Evolutionary conservation across 2,888 invertebrate species (phyloP).

Genomic region (Nysson spinosus): DNA sequence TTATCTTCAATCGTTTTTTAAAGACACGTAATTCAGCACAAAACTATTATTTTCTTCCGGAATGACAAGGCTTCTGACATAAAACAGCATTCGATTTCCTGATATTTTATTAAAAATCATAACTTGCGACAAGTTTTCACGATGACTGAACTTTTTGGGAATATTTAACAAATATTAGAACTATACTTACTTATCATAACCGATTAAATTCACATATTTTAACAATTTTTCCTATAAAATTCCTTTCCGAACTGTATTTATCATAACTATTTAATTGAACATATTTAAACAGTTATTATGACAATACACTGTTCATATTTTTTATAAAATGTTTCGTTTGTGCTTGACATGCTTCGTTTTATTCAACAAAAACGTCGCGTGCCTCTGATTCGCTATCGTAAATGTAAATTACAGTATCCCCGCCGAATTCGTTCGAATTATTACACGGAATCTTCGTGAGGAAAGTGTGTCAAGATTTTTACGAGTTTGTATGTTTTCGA

Average conservation of each 20-base stretch:
- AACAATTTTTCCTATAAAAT: too few relatives aligned
- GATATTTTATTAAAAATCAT: too few relatives aligned
- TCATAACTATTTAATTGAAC: too few relatives aligned
- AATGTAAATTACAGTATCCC: slow-evolving; percentile 11
- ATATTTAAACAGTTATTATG: too few relatives aligned
- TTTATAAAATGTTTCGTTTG: slow-evolving; percentile 46
- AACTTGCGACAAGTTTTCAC: too few relatives aligned
- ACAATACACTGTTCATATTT: too few relatives aligned
- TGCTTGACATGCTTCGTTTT: slow-evolving; percentile 46
- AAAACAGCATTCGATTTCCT: slow-evolving; percentile 11
- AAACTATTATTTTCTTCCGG: slow-evolving; percentile 7
- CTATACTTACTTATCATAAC: too few relatives aligned
- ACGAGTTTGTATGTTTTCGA: slow-evolving; percentile 29
- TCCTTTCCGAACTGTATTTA: too few relatives aligned
- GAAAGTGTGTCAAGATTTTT: slow-evolving; percentile 42
- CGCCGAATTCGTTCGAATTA: slow-evolving; percentile 40
- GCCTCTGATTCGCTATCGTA: slow-evolving; percentile 13
- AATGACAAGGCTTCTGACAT: slow-evolving; percentile 3
- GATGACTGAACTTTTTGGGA: too few relatives aligned
- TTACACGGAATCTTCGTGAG: slow-evolving; percentile 36
- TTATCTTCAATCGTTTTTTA: slow-evolving; percentile 16
- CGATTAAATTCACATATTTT: too few relatives aligned
- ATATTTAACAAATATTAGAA: too few relatives aligned
- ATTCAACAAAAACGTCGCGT: slow-evolving; percentile 39
- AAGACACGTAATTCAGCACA: slow-evolving; percentile 8